phyloP scores from a whole-genome alignment of 1,140 invertebrate species.

The Drosophila tsacasi region DNA sequence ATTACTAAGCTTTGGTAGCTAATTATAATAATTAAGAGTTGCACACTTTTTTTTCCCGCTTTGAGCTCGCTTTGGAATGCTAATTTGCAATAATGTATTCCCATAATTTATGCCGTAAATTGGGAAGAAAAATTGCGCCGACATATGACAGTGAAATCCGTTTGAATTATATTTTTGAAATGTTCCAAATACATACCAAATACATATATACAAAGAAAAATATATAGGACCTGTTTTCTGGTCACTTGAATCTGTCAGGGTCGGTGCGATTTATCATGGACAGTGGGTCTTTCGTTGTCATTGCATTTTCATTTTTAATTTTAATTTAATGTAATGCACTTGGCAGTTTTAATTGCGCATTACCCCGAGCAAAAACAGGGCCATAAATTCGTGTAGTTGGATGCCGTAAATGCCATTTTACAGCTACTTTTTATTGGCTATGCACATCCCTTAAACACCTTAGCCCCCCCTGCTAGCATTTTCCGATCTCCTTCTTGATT shows the following conservation, averaged over 20 bases:
- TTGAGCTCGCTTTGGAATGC: not conserved
- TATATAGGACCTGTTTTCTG: slow-evolving; percentile 31
- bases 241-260: slow-evolving; percentile 45
- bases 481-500: not conserved
- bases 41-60: not conserved
- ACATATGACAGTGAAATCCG: slow-evolving; percentile 1
- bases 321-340: slow-evolving; percentile 80
- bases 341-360: slow-evolving; percentile 78
- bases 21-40: slow-evolving; percentile 36
- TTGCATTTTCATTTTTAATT: slow-evolving; percentile 60
- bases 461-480: slow-evolving; percentile 4
- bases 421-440: slow-evolving; percentile 75
- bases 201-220: not conserved
- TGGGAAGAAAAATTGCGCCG: slow-evolving; percentile 10
- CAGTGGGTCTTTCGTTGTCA: slow-evolving; percentile 21
- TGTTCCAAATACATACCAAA: not conserved
- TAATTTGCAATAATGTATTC: slow-evolving; percentile 13
- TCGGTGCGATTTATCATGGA: slow-evolving; percentile 43
- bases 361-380: slow-evolving; percentile 59
- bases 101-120: slow-evolving; percentile 8
- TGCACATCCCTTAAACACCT: slow-evolving; percentile 37
- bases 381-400: slow-evolving; percentile 75
- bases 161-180: slow-evolving; percentile 27
- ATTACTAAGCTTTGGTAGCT: slow-evolving; percentile 3
- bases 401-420: slow-evolving; percentile 76